Evolutionary conservation across 1,140 invertebrate species (phyloP).

Genomic region (Caerostris darwini): DNA sequence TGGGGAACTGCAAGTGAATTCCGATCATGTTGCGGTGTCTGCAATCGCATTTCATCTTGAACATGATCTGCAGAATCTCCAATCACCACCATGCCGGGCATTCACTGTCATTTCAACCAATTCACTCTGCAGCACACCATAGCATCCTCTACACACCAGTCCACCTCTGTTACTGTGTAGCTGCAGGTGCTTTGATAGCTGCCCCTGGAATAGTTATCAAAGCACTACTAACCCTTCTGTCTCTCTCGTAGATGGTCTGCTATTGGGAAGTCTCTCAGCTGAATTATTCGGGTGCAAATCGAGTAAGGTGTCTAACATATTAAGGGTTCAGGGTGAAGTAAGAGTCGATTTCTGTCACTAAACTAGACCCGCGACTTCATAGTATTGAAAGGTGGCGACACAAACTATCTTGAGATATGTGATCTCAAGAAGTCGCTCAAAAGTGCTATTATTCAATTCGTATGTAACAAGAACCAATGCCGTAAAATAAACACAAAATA

Average conservation of each 20-base stretch:
- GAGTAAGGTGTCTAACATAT: neutral
- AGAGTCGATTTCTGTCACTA: neutral
- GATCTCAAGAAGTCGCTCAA: too few species aligned
- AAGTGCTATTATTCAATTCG: too few species aligned
- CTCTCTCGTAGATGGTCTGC: neutral
- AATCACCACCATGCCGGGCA: too few species aligned
- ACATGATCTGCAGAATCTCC: too few species aligned
- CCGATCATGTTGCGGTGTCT: too few species aligned
- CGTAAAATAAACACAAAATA: too few species aligned
- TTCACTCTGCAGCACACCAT: neutral
- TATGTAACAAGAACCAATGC: too few species aligned
- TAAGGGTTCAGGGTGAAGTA: neutral
- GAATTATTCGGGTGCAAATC: neutral
- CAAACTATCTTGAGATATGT: too few species aligned
- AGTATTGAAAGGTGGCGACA: neutral
- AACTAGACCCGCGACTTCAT: neutral
- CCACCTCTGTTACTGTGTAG: neutral
- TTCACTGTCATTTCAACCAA: neutral
- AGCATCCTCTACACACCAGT: neutral
- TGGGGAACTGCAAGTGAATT: too few species aligned
- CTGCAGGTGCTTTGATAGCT: neutral
- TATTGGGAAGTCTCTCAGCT: neutral
- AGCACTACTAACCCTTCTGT: too few species aligned
- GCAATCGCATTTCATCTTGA: too few species aligned
- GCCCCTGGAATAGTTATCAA: too few species aligned